A percentile compares a stretch with the other conserved stretches of the same genome.
Conservation (phyloP, 2,888 invertebrate species). For the Brenthis daphne region DNA sequence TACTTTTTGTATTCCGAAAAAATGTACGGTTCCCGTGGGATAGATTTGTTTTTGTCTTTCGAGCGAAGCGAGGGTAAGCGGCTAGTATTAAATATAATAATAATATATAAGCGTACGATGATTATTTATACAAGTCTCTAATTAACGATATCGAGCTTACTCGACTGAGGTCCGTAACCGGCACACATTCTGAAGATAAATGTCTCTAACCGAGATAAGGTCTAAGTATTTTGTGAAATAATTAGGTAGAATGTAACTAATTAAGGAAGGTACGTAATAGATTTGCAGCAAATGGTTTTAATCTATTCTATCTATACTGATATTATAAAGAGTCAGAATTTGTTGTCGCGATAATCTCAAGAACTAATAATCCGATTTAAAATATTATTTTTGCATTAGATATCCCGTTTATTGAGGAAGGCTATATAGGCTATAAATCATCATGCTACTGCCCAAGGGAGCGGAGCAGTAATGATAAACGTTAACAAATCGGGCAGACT, state of each 20-base stretch:
- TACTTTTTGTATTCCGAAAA: no score
- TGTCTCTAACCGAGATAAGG: conserved; percentile 61
- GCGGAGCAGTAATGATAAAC: no score
- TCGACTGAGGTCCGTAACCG: conserved; percentile 54
- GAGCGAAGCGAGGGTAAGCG: no score
- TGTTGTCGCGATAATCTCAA: no score
- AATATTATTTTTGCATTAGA: no score
- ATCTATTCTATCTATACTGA: neutral
- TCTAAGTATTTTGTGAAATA: neutral
- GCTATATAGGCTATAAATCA: no score
- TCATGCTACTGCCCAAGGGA: no score
- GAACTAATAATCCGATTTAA: no score
- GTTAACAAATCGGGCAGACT: no score
- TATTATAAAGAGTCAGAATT: neutral
- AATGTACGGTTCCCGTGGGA: no score
- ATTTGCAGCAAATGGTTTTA: neutral
- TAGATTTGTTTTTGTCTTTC: no score
- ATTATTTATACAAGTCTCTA: conserved; percentile 24
- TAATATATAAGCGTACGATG: conserved; percentile 4
- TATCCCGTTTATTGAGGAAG: no score
- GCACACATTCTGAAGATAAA: conserved; percentile 62
- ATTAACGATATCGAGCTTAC: conserved; percentile 24
- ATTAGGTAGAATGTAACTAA: neutral
- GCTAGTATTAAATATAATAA: neutral
- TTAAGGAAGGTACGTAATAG: neutral